Conservation (phyloP, 2,113 vertebrate genomes). For the Heterocephalus glaber region DNA sequence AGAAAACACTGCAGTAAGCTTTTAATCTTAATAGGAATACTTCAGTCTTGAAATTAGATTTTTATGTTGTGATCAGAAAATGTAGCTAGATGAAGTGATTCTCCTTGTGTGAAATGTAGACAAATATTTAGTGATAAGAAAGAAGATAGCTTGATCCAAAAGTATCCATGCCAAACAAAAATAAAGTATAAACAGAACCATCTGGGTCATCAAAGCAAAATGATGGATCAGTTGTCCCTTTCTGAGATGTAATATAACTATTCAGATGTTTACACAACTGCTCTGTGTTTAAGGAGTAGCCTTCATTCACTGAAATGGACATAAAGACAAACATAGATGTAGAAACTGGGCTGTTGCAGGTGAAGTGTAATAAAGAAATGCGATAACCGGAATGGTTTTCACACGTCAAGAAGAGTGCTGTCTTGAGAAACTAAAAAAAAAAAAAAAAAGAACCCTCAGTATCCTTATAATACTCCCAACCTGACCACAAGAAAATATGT, state of each 20-base stretch:
- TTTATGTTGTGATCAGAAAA: neutral
- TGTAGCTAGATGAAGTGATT: neutral
- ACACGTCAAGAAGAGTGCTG: neutral
- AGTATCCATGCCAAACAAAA: neutral
- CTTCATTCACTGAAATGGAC: neutral
- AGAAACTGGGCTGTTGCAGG: neutral
- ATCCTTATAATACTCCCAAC: neutral
- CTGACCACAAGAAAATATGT: neutral
- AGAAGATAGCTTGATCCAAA: neutral
- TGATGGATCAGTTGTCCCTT: neutral
- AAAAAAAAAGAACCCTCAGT: neutral
- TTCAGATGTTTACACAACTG: neutral
- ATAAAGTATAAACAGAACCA: neutral
- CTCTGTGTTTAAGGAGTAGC: neutral
- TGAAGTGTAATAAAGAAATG: neutral
- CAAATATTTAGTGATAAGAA: neutral
- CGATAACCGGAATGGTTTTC: neutral
- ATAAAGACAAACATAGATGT: neutral
- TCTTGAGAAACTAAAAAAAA: neutral
- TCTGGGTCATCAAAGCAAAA: neutral
- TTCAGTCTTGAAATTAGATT: neutral
- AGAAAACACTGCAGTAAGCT: neutral
- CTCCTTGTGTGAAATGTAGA: neutral
- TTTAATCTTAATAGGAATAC: constrained; percentile 30
- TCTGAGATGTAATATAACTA: neutral